Evolutionary conservation across 2,797 vertebrate genomes (phyloP).

Genomic region (Syngnathus rostellatus): DNA sequence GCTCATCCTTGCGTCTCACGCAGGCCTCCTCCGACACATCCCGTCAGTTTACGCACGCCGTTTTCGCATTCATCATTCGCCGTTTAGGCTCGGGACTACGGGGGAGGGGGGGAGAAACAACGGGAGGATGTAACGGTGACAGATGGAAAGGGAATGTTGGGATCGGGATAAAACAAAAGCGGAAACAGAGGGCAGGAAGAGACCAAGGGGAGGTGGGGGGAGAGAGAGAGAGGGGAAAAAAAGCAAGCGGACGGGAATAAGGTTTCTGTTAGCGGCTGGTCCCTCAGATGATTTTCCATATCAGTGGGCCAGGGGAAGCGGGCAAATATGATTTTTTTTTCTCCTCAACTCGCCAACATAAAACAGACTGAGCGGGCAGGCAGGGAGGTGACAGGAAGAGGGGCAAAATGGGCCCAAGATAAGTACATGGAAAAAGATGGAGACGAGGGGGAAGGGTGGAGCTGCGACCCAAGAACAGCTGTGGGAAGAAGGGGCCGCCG

Average conservation of each 20-base stretch:
- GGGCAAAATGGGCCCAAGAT: conserved; percentile 3
- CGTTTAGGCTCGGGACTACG: conserved; percentile 9
- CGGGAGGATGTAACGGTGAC: conserved; percentile 41
- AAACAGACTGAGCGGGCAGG: conserved; percentile 47
- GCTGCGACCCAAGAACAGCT: conserved; percentile 18
- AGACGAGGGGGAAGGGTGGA: conserved; percentile 19
- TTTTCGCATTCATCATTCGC: conserved; percentile 9
- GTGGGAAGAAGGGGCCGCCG: conserved; percentile 18
- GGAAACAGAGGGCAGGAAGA: conserved; percentile 45
- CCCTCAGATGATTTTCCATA: conserved; percentile 70
- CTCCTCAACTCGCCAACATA: conserved; percentile 62
- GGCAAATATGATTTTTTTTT: conserved; percentile 63
- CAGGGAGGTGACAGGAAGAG: conserved; percentile 21
- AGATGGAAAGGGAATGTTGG: conserved; percentile 51
- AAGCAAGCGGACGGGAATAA: conserved; percentile 52
- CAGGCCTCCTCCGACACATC: conserved; percentile 9
- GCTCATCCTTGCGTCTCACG: conserved; percentile 7
- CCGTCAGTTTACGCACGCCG: conserved; percentile 20
- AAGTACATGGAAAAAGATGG: conserved; percentile 14
- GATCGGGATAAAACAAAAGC: conserved; percentile 49
- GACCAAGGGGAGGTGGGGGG: conserved; percentile 16
- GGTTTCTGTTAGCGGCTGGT: conserved; percentile 64
- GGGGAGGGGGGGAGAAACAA: conserved; percentile 12
- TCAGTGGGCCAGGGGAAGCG: conserved; percentile 64
- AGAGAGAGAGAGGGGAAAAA: not conserved